Conservation (phyloP, 2,797 vertebrate genomes). For the Ceryle rudis region DNA sequence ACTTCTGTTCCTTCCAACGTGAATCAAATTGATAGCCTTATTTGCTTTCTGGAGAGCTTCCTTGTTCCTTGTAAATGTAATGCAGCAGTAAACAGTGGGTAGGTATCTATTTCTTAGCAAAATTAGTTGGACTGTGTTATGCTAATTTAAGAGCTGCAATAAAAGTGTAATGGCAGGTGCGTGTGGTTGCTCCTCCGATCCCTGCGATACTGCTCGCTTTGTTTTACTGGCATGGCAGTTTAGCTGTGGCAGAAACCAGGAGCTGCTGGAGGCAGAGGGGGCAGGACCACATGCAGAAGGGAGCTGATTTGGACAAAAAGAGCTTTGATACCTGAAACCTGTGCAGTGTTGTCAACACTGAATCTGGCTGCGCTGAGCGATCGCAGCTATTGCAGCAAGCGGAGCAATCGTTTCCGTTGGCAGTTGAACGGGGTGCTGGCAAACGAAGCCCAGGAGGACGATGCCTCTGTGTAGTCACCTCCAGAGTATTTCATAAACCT, state of each 20-base stretch:
- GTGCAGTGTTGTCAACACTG: neutral
- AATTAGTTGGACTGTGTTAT: neutral
- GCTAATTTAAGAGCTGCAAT: neutral
- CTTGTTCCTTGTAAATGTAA: neutral
- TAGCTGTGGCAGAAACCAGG: neutral
- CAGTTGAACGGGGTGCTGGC: neutral
- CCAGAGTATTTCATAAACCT: neutral
- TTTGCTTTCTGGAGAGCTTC: neutral
- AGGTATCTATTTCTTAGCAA: neutral
- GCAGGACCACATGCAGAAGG: neutral
- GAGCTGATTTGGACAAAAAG: slow-evolving; percentile 1
- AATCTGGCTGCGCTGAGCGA: neutral
- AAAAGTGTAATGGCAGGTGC: neutral
- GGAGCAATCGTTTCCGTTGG: neutral
- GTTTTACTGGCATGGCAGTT: neutral
- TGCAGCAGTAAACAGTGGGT: neutral
- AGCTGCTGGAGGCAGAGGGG: neutral
- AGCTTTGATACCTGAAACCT: slow-evolving; percentile 11
- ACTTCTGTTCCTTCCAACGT: neutral
- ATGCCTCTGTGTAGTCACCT: neutral
- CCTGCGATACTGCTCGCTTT: neutral
- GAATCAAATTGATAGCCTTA: neutral
- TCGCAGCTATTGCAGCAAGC: neutral
- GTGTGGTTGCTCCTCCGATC: neutral
- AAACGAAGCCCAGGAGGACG: neutral